Conservation (phyloP, 1,140 invertebrate species). For the Hirudo medicinalis region DNA sequence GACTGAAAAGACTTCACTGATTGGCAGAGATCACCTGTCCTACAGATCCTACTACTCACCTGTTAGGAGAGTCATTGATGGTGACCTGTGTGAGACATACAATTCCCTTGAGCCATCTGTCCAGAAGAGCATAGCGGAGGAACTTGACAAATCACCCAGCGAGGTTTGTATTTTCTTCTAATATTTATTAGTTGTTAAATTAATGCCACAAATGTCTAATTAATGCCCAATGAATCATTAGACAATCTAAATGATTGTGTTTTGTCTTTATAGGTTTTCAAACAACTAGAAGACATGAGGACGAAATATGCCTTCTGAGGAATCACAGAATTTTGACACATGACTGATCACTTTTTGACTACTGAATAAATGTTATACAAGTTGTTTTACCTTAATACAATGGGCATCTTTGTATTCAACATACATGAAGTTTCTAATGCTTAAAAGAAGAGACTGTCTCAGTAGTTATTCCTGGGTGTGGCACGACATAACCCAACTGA, state of each 20-base stretch:
- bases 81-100: slow-evolving; percentile 96
- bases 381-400: not conserved
- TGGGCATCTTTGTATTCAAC: not conserved
- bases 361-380: not conserved
- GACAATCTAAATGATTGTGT: not conserved
- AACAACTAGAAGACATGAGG: slow-evolving; percentile 46
- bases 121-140: slow-evolving; percentile 84
- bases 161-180: slow-evolving; percentile 54
- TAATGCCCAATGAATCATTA: not conserved
- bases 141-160: slow-evolving; percentile 81
- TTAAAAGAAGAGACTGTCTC: not conserved
- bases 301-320: slow-evolving; percentile 45
- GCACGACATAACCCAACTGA: too few species aligned
- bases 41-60: slow-evolving; percentile 96
- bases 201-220: slow-evolving; percentile 10
- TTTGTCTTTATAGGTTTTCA: slow-evolving; percentile 46
- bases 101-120: slow-evolving; percentile 83
- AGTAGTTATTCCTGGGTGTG: not conserved
- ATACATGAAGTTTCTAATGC: not conserved
- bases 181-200: not conserved
- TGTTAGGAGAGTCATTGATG: slow-evolving; percentile 96
- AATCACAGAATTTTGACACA: not conserved
- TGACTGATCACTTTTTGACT: not conserved
- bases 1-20: slow-evolving; percentile 84
- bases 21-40: slow-evolving; percentile 90